Evolutionary conservation across 2,888 invertebrate species (phyloP).

Genomic region (Rotaria magnacalcarata): DNA sequence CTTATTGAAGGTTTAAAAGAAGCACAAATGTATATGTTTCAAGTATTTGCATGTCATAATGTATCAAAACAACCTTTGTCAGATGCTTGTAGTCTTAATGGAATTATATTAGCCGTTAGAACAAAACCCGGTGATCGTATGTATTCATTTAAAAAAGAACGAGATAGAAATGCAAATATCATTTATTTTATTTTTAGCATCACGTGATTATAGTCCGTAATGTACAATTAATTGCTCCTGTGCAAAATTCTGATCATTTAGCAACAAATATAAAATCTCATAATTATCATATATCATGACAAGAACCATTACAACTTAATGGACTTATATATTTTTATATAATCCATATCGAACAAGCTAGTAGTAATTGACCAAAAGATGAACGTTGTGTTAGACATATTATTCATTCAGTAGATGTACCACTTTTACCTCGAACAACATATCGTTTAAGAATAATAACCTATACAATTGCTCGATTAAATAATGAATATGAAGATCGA

Average conservation of each 20-base stretch:
- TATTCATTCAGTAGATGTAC: neutral
- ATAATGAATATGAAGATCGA: neutral
- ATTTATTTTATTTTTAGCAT: neutral
- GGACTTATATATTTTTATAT: slow-evolving; percentile 18
- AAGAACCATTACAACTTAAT: neutral
- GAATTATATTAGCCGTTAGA: slow-evolving; percentile 3
- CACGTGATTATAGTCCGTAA: neutral
- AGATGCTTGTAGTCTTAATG: slow-evolving; percentile 4
- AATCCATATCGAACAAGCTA: neutral
- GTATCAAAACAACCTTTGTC: neutral
- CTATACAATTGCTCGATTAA: neutral
- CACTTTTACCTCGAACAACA: slow-evolving; percentile 14
- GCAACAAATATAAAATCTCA: neutral
- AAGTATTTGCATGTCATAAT: slow-evolving; percentile 32
- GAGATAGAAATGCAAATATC: neutral
- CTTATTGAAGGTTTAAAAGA: neutral
- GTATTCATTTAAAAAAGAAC: neutral
- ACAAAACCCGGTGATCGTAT: slow-evolving; percentile 18
- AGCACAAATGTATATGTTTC: slow-evolving; percentile 33
- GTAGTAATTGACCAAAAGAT: neutral
- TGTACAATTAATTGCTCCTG: neutral
- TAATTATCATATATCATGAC: neutral
- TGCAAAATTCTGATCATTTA: neutral
- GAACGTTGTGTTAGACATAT: neutral
- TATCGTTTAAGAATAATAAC: slow-evolving; percentile 13